phyloP scores from a whole-genome alignment of 2,113 vertebrate genomes.

The Dermatemys mawii region DNA sequence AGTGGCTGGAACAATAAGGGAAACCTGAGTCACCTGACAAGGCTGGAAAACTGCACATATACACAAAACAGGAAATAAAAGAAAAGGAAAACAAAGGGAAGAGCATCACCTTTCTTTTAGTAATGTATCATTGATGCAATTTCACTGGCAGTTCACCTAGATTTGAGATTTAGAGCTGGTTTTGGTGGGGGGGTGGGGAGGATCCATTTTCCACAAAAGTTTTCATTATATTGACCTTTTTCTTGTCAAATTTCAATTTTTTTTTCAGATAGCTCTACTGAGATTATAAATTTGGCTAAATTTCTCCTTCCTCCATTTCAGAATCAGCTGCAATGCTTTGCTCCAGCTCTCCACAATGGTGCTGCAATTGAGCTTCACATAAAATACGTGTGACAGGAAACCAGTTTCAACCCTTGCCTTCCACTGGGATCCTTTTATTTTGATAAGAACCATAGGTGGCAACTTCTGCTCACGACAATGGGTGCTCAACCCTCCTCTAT shows the following conservation, averaged over 20 bases:
- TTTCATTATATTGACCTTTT: neutral
- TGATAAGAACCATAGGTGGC: neutral
- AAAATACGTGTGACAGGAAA: neutral
- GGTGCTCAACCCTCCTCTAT: too few species aligned
- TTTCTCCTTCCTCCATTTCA: neutral
- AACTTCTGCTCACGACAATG: too few species aligned
- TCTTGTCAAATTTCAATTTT: conserved; percentile 57
- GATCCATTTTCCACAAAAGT: neutral
- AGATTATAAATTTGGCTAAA: neutral
- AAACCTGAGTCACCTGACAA: neutral
- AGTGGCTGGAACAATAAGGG: neutral
- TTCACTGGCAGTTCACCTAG: conserved; percentile 25
- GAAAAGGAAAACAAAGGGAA: neutral
- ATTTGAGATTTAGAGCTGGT: neutral
- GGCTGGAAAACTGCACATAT: neutral
- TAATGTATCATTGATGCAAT: neutral
- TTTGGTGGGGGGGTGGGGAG: too few species aligned
- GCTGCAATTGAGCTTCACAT: neutral
- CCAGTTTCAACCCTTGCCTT: neutral
- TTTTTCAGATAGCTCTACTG: neutral
- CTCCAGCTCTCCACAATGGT: neutral
- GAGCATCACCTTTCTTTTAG: neutral
- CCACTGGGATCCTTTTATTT: neutral
- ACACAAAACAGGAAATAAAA: neutral
- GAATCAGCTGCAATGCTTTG: neutral